Evolutionary conservation across 2,113 vertebrate species (phyloP).

Genomic region (Ophthalmolycus amberensis): DNA sequence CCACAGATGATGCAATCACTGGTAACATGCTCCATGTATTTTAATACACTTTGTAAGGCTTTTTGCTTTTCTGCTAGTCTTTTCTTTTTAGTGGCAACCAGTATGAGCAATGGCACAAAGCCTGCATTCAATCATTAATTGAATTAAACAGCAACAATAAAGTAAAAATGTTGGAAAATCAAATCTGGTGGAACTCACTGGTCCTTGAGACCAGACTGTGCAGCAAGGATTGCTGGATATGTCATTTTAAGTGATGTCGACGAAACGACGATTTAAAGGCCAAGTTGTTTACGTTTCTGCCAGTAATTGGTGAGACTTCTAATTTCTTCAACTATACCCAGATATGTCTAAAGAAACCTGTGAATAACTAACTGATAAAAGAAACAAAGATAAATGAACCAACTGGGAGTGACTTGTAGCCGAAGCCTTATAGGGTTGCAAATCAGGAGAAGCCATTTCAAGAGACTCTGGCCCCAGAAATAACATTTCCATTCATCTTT

Average conservation of each 20-base stretch:
- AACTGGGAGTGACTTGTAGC: background rate
- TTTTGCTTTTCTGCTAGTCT: background rate
- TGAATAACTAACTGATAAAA: background rate
- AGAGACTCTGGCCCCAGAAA: background rate
- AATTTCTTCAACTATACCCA: background rate
- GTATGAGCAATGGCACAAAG: background rate
- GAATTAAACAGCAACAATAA: slow-evolving; percentile 15
- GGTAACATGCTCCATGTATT: slow-evolving; percentile 11
- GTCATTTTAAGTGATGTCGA: slow-evolving; percentile 24
- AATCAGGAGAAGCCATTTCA: background rate
- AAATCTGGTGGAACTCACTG: slow-evolving; percentile 14
- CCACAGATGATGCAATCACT: slow-evolving; percentile 26
- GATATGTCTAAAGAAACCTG: background rate
- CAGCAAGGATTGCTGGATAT: background rate
- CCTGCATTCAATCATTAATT: slow-evolving; percentile 4
- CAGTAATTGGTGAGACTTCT: slow-evolving; percentile 12
- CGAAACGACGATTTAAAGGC: background rate
- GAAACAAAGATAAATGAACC: background rate
- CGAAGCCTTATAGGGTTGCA: background rate
- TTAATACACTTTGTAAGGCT: background rate
- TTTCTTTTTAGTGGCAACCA: slow-evolving; percentile 17
- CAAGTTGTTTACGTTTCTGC: slow-evolving; percentile 5
- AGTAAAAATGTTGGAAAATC: slow-evolving; percentile 22
- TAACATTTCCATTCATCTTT: background rate
- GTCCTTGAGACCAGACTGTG: background rate